Evolutionary conservation across 2,113 vertebrate species (phyloP), one percentile per base, ranked within the genome.

Genomic region (Chionis minor): DNA sequence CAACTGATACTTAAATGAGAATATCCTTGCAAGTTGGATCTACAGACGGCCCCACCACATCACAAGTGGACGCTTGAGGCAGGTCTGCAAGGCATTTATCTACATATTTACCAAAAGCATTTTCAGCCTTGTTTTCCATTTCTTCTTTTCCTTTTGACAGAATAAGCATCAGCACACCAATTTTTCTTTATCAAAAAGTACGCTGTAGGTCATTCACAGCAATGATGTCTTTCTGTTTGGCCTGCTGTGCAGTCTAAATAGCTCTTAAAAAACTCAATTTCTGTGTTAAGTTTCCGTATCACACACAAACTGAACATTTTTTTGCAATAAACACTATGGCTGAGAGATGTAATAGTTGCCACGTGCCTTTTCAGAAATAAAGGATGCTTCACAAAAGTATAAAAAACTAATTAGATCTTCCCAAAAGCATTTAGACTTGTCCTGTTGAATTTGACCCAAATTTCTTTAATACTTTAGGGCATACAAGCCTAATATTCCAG

Each of bases 1-100:
- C 96, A 97, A 97, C 96, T 67, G 69, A 63, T 74, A 86, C 70
- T 86, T 82, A 71, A 88, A 91, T 62, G 91, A 94, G 88, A 95
- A 66, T 80, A 55, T 92, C 65, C 55, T 55, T 58, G 91, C 74
- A 63, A 63, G 78, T 35, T 88, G 79, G 71, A 59, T 91, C 62
- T 90, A 86, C 54, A 82, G 74, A 44, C 8, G 8, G 70, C 47
- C 71, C 51, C 58, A 74, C 58, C 70, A 66, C 58, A 86, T 79
- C 81, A 88, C 59, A 87, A 67, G 80, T 32, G 70, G 70, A 86
- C 12, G 30, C 73, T 92, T 40, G 81, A 94, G 79, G 79, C 61
- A 32, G 79, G 75, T 67, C 80, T 84, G 72, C 58, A 65, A 94
- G 83, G 61, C 75, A 54, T 90, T 93, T 80, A 72, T 56, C 74